A percentile compares a stretch with the other conserved stretches of the same genome.
Conservation (phyloP, 2,113 vertebrate species). For the Crotophaga sulcirostris region DNA sequence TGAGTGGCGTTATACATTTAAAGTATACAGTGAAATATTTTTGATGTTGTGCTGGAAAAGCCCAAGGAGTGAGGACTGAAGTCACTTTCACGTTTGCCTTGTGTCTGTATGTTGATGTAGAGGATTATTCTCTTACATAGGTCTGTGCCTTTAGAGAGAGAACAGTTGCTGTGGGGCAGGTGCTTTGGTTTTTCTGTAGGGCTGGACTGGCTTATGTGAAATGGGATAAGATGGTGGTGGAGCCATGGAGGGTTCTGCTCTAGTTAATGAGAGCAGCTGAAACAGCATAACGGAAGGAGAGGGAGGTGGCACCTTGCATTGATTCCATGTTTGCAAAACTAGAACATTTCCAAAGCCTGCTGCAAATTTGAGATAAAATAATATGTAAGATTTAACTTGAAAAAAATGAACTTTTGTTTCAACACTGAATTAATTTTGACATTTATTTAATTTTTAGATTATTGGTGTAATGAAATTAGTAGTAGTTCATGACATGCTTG, state of each 20-base stretch:
- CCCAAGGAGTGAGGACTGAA: neutral
- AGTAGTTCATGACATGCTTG: neutral
- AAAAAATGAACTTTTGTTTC: neutral
- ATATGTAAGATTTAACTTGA: neutral
- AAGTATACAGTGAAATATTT: neutral
- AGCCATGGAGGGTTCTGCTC: neutral
- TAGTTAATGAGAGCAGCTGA: neutral
- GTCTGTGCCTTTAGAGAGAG: neutral
- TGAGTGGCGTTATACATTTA: neutral
- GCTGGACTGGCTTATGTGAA: fast-evolving
- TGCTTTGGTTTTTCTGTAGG: neutral
- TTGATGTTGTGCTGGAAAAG: neutral
- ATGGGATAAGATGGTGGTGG: neutral
- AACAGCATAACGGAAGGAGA: neutral
- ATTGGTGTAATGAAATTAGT: neutral
- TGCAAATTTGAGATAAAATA: neutral
- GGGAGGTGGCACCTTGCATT: neutral
- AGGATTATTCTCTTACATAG: neutral
- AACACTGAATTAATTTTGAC: neutral
- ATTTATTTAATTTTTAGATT: neutral
- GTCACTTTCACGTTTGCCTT: neutral
- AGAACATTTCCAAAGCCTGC: neutral
- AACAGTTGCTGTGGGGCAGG: neutral
- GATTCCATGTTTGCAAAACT: neutral
- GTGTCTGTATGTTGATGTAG: neutral